phyloP scores from a whole-genome alignment of 2,113 vertebrate genomes.

The Solenodon paradoxus region DNA sequence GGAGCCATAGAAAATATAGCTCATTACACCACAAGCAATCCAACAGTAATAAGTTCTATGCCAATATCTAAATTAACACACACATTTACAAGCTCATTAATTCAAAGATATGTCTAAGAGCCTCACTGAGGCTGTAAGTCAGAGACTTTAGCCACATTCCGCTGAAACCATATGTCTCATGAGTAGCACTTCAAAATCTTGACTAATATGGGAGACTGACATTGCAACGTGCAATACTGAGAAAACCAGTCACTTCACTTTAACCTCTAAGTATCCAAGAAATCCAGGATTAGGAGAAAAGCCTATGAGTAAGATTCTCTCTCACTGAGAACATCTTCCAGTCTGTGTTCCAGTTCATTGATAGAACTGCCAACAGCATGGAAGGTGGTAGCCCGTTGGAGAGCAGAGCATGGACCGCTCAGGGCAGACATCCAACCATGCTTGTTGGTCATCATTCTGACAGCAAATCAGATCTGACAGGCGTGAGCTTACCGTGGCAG shows the following conservation, averaged over 20 bases:
- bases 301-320: background rate
- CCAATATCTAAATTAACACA: slow-evolving; percentile 43
- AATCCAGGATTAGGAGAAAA: background rate
- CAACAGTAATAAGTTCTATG: slow-evolving; percentile 38
- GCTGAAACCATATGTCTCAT: background rate
- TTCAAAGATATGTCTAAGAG: slow-evolving; percentile 23
- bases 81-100: slow-evolving; percentile 56
- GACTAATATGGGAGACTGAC: background rate
- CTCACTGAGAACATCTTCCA: background rate
- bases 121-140: background rate
- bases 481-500: slow-evolving; percentile 88
- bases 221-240: background rate
- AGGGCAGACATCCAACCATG: fast-evolving
- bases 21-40: slow-evolving; percentile 6
- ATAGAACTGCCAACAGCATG: background rate
- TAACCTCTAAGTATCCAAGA: background rate
- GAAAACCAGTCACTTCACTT: background rate
- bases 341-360: background rate
- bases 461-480: background rate
- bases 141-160: background rate
- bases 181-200: background rate
- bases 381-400: background rate
- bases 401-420: background rate
- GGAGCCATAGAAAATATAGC: background rate
- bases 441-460: fast-evolving